Conservation (phyloP, 2,113 vertebrate genomes). For the Pleuronectes platessa region DNA sequence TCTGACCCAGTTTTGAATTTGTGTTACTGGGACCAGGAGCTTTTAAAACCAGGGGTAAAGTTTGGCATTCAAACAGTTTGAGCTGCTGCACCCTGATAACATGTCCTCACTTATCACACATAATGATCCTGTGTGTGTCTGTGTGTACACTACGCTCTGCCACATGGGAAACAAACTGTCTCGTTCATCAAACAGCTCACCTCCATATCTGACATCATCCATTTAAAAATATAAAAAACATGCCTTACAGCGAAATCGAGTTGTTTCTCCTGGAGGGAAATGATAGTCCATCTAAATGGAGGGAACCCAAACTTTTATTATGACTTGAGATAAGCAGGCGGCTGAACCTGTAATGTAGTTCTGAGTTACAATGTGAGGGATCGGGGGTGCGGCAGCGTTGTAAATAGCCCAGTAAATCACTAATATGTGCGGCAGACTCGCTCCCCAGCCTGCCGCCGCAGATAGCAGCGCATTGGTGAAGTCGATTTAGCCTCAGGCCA, state of each 20-base stretch:
- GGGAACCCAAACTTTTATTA: constrained; percentile 62
- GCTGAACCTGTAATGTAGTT: constrained; percentile 67
- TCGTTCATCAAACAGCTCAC: constrained; percentile 25
- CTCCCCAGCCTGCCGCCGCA: constrained; percentile 62
- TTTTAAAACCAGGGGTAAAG: no score
- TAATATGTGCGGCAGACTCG: constrained; percentile 66
- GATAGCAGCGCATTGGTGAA: constrained; percentile 66
- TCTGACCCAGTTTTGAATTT: no score
- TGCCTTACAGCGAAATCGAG: constrained; percentile 36
- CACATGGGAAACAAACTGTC: not conserved
- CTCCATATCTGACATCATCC: constrained; percentile 25
- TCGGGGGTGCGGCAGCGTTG: constrained; percentile 52
- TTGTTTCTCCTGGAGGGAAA: constrained; percentile 51
- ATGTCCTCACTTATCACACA: not conserved
- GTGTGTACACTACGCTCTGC: not conserved
- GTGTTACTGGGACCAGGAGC: no score
- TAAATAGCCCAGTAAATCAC: constrained; percentile 78
- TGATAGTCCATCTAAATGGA: constrained; percentile 55
- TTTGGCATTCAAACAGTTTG: not conserved
- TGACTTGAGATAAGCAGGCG: constrained; percentile 63
- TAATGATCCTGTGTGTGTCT: not conserved
- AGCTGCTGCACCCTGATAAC: constrained; percentile 1
- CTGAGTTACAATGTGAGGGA: constrained; percentile 64
- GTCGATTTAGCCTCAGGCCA: constrained; percentile 63
- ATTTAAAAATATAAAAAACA: constrained; percentile 14